Conservation (phyloP, 1,140 invertebrate species). For the Drosophila navojoa region DNA sequence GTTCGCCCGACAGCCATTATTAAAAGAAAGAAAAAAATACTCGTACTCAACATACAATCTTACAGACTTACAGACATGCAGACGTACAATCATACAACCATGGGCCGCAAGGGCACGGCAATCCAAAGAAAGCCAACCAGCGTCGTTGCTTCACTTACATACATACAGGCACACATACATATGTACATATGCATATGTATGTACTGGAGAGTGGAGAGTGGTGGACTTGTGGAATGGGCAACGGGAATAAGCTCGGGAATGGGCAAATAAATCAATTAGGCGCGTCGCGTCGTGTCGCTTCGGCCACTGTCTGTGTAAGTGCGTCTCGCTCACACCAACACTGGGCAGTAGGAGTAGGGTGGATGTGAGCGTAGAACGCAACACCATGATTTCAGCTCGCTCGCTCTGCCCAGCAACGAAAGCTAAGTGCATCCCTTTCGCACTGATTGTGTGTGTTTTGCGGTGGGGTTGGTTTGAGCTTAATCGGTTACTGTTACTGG, state of each 20-base stretch:
- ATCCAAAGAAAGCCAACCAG: conserved; percentile 41
- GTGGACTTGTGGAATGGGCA: neutral
- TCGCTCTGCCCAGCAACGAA: conserved; percentile 12
- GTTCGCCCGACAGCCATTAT: conserved; percentile 50
- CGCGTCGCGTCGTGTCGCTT: conserved; percentile 36
- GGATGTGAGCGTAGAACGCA: conserved; percentile 1
- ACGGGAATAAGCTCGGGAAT: conserved; percentile 29
- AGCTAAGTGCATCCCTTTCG: neutral
- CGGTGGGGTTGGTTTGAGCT: conserved; percentile 30
- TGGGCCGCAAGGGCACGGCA: conserved; percentile 14
- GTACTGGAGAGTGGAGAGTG: neutral
- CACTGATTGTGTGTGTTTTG: conserved; percentile 20
- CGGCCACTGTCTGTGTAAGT: conserved; percentile 32
- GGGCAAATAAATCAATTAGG: conserved; percentile 70
- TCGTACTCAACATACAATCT: conserved; percentile 14
- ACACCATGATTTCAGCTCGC: conserved; percentile 35
- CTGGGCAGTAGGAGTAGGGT: neutral
- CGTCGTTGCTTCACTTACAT: conserved; percentile 5
- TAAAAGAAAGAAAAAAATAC: conserved; percentile 24
- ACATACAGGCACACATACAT: neutral
- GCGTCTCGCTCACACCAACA: conserved; percentile 27
- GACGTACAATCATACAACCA: neutral
- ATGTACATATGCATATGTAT: neutral
- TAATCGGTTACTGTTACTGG: conserved; percentile 58
- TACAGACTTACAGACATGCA: neutral